These are phyloP conservation scores for Marisa cornuarietis DNA, from an alignment of 1,140 invertebrate species.

Conservation along the genomic window DNA sequence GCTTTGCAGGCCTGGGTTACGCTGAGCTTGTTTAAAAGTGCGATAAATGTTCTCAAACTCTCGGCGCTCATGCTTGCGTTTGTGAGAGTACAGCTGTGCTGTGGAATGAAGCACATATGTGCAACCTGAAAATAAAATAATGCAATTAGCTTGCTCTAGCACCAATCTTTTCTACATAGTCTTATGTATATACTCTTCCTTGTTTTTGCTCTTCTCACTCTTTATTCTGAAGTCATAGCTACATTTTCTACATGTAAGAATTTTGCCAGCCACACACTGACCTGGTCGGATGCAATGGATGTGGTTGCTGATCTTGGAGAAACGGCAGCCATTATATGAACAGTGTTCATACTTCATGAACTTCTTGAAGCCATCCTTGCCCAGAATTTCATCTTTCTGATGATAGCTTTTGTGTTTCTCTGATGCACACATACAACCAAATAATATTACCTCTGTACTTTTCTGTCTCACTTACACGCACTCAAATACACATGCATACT, in stretches of 20 bases:
- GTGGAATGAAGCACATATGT: conserved; percentile 95
- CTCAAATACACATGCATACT: background rate
- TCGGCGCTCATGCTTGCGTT: conserved; percentile 87
- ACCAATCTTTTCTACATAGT: background rate
- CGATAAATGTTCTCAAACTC: conserved; percentile 62
- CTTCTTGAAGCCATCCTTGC: conserved; percentile 97
- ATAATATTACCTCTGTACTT: background rate
- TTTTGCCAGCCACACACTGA: conserved; percentile 33
- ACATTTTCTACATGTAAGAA: background rate
- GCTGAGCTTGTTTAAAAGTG: conserved; percentile 46
- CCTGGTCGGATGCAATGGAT: conserved; percentile 95
- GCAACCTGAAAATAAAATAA: conserved; percentile 72
- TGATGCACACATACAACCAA: conserved; percentile 66
- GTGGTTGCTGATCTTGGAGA: conserved; percentile 95
- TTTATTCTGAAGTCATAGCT: background rate
- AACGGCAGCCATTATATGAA: conserved; percentile 88
- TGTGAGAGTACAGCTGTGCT: conserved; percentile 97
- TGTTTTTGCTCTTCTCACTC: background rate
- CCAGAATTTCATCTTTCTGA: conserved; percentile 95
- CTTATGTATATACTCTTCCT: background rate
- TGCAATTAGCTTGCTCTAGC: background rate
- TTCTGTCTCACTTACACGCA: no score
- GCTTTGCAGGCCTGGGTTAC: background rate
- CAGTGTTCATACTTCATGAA: conserved; percentile 98
- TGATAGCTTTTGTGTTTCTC: conserved; percentile 99